phyloP scores from a whole-genome alignment of 2,113 vertebrate genomes.

The Malurus melanocephalus region DNA sequence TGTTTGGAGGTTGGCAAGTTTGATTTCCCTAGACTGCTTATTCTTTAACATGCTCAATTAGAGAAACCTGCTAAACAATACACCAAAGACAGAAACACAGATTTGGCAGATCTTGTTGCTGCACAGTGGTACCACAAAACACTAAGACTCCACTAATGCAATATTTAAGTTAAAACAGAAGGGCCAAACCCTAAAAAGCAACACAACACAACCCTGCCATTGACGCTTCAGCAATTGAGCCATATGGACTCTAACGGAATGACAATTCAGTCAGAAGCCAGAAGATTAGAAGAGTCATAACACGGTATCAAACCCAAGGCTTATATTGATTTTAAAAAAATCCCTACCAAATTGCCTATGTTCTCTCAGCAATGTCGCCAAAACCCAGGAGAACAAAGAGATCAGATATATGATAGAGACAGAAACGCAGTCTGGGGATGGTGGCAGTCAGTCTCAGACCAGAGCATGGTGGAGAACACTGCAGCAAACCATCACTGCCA shows the following conservation, averaged over 20 bases:
- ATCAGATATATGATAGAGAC: rapidly evolving
- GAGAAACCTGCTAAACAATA: background rate
- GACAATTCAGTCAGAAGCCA: background rate
- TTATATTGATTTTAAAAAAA: background rate
- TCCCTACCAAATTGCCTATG: background rate
- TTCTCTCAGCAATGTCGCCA: background rate
- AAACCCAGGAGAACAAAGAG: background rate
- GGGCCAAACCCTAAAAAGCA: background rate
- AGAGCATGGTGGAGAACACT: background rate
- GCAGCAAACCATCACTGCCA: rapidly evolving
- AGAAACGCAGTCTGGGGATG: background rate
- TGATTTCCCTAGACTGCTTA: background rate
- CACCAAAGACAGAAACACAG: background rate
- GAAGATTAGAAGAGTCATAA: background rate
- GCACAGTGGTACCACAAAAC: background rate
- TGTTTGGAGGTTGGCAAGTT: background rate
- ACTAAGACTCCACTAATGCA: background rate
- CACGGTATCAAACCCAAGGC: background rate
- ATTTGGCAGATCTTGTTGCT: background rate
- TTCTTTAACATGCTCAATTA: background rate
- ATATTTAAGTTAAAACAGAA: background rate
- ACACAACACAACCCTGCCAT: background rate
- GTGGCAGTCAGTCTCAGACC: background rate
- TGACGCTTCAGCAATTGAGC: background rate
- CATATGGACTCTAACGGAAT: background rate